Conservation (phyloP, 2,888 invertebrate genomes). For the Didymodactylos carnosus region DNA sequence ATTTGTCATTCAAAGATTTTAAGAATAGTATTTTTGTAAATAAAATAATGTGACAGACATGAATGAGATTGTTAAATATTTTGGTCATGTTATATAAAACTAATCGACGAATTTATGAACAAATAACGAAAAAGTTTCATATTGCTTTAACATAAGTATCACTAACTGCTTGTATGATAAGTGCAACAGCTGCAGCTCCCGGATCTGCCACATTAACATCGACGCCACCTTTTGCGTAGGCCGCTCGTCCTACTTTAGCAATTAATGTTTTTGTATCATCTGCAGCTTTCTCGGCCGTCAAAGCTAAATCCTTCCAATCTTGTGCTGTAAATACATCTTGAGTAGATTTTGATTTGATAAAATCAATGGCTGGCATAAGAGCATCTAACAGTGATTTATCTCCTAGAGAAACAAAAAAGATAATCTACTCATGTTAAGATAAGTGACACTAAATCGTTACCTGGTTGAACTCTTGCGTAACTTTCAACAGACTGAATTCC, state of each 20-base stretch:
- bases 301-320: constrained; percentile 1
- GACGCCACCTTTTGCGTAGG: constrained; percentile 44
- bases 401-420: too few relatives aligned
- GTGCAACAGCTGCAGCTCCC: constrained; percentile 47
- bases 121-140: too few relatives aligned
- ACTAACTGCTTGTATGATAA: constrained; percentile 43
- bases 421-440: too few relatives aligned
- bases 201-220: constrained; percentile 43
- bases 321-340: not conserved
- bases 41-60: too few relatives aligned
- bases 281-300: constrained; percentile 27
- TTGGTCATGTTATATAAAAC: too few relatives aligned
- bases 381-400: constrained; percentile 1
- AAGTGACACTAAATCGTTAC: too few relatives aligned
- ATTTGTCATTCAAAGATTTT: too few relatives aligned
- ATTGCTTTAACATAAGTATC: constrained; percentile 13
- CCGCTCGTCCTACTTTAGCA: constrained; percentile 50
- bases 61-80: too few relatives aligned
- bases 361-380: not conserved
- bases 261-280: constrained; percentile 31
- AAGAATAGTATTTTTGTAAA: too few relatives aligned
- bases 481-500: constrained; percentile 8
- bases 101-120: too few relatives aligned
- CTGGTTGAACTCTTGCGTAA: constrained; percentile 5
- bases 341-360: not conserved